Evolutionary conservation across 2,888 invertebrate species (phyloP), one percentile per base, ranked within the genome.

Genomic region (Synergus gifuensis): DNA sequence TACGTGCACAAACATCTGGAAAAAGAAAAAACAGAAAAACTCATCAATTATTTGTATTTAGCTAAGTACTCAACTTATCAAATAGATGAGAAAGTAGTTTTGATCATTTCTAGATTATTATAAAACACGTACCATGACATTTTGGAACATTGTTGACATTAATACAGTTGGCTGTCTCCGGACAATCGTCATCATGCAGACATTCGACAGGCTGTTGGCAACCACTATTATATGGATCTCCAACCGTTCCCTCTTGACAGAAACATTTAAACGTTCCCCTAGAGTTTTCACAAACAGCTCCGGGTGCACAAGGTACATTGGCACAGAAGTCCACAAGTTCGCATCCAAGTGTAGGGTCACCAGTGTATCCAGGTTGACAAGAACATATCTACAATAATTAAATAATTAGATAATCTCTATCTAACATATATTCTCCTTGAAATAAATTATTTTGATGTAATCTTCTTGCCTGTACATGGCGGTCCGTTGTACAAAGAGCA

Each of bases 351-450:
- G 94, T 92, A 2, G 97, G 95, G 91, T 97, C 95, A 4, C 97
- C 98, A 0, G 96, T 96, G 88, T 95, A 97, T 0, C 98, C 98
- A 14, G 98, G 97, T 92, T 97, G 97, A 90, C 98, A 98, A 87
- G 96, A 96, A 89, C 96, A 96, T 0, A 95, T 88, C 89, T 92
- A 76, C 4, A 76, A 76, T n/a, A 36, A 42, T 12, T 67, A 67
- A 40, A 28, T 2, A 22, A 62, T 22, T 62, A 44, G 11, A 44
- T 11, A 44, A 11, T 11, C 7, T 44, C 11, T 44, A 11, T 11
- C 44, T 44, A 44, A 11, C 9, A 9, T 44, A 44, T 44, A 44
- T 11, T 54, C 22, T 54, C 22, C 14, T 28, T 16, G 36, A 1
- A 11, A 44, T 44, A 11, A 0, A 44, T 44, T 44, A 44, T 44